Evolutionary conservation across 2,888 invertebrate species (phyloP).

Genomic region (Ormia ochracea): DNA sequence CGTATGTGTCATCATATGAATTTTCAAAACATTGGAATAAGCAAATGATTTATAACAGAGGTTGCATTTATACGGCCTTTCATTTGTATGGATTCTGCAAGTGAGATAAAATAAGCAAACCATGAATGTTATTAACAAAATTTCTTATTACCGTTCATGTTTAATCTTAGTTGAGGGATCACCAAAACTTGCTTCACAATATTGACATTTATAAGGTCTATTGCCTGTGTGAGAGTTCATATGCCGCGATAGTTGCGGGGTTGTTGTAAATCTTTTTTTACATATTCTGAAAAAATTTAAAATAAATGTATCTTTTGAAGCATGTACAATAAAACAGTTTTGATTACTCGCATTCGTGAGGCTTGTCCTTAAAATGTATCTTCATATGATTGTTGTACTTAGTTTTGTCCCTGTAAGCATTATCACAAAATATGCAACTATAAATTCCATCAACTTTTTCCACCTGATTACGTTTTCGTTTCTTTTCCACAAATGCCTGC

Average conservation of each 20-base stretch:
- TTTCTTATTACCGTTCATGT: constrained; percentile 71
- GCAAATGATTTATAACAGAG: constrained; percentile 75
- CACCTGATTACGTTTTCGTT: constrained; percentile 32
- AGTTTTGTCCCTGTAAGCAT: constrained; percentile 74
- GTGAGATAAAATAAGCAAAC: not conserved
- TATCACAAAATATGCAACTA: constrained; percentile 75
- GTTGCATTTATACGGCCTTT: constrained; percentile 73
- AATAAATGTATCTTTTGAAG: not conserved
- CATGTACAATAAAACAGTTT: constrained; percentile 45
- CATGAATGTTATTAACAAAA: no score
- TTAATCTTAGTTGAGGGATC: constrained; percentile 76
- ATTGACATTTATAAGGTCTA: constrained; percentile 74
- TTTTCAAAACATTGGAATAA: constrained; percentile 75
- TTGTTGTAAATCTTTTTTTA: constrained; percentile 73
- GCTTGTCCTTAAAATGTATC: constrained; percentile 74
- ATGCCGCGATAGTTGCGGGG: constrained; percentile 75
- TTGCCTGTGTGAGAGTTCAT: constrained; percentile 76
- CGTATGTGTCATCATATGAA: constrained; percentile 74
- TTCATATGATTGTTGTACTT: constrained; percentile 75
- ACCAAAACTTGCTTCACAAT: constrained; percentile 73
- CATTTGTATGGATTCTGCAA: constrained; percentile 74
- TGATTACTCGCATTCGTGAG: constrained; percentile 76
- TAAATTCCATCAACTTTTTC: constrained; percentile 62
- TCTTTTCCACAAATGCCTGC: constrained; percentile 11
- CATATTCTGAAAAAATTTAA: constrained; percentile 70